Conservation (phyloP, 2,113 vertebrate genomes). For the Oreotragus oreotragus region DNA sequence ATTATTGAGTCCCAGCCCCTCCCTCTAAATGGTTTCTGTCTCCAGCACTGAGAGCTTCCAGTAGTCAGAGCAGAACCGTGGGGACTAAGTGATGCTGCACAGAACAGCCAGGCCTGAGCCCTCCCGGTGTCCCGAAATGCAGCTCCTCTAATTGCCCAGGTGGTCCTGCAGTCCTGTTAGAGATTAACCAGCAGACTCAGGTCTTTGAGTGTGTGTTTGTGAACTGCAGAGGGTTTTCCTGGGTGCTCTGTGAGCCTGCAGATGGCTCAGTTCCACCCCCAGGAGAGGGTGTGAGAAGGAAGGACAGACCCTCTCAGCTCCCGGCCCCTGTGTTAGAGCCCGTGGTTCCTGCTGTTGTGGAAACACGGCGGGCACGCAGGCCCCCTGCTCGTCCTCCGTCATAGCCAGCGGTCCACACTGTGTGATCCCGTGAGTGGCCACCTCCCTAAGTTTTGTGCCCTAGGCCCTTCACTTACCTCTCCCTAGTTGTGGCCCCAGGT, state of each 20-base stretch:
- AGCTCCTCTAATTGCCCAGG: background rate
- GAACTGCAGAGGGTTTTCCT: background rate
- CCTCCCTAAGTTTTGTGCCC: background rate
- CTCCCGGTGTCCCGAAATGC: background rate
- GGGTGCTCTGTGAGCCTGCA: background rate
- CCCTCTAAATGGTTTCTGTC: background rate
- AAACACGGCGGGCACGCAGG: background rate
- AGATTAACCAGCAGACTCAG: background rate
- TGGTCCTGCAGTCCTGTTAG: background rate
- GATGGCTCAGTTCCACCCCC: background rate
- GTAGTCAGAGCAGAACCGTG: background rate
- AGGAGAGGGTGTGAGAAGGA: background rate
- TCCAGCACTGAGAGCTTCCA: background rate
- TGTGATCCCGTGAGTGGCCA: background rate
- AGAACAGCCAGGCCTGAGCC: background rate
- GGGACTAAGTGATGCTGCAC: background rate
- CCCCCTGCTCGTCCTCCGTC: background rate
- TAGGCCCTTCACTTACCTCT: background rate
- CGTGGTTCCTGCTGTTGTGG: background rate
- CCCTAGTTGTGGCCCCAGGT: background rate
- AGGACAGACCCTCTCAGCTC: background rate
- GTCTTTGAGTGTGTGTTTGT: background rate
- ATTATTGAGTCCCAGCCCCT: background rate
- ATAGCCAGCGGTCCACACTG: background rate
- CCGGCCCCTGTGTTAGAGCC: background rate